Evolutionary conservation across 2,113 vertebrate genomes (phyloP), one percentile per base, ranked within the genome.

Genomic region (Aegotheles bennettii): DNA sequence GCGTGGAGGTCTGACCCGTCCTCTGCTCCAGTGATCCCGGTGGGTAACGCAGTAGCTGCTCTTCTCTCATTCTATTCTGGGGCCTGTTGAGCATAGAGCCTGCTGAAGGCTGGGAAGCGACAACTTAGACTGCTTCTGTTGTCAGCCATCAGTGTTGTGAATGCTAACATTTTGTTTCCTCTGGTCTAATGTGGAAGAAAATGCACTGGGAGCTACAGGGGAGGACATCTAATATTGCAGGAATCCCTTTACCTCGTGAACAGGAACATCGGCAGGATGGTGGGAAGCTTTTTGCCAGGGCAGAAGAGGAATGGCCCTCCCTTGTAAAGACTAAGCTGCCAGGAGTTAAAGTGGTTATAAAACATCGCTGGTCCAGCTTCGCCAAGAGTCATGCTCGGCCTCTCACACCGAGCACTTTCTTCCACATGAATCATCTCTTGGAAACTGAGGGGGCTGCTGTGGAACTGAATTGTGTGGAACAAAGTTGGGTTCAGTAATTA

Each of bases 401-500:
- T 83, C 26, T 85, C 2, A 0, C 31, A 25, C 40, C 1, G 3
- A 76, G 38, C 28, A 21, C 40, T 76, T 95, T 42, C 25, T 88
- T 88, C 78, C 54, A 28, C 42, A 7, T 67, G 51, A 75, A 53
- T 74, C 0, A 0, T 71, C 78, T 69, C 29, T 25, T 47, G 51
- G 74, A 79, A 82, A 29, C 40, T 31, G 80, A 59, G 18, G 45
- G 73, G 40, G 4, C 77, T 87, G 21, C 57, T 69, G 21, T 53
- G 71, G 43, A 70, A 31, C 80, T 43, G 73, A 74, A 74, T 88
- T 88, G 53, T 69, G n/a, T 3, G 5, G 54, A 69, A 19, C 10
- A 23, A 73, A 71, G n/a, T 71, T 70, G 50, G 4, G 17, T 43
- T 84, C 51, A 40, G 53, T 94, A 95, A 94, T 96, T 96, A 95